Evolutionary conservation across 2,113 vertebrate species (phyloP), one percentile per base, ranked within the genome.

Genomic region (Melanotaenia duboulayi): DNA sequence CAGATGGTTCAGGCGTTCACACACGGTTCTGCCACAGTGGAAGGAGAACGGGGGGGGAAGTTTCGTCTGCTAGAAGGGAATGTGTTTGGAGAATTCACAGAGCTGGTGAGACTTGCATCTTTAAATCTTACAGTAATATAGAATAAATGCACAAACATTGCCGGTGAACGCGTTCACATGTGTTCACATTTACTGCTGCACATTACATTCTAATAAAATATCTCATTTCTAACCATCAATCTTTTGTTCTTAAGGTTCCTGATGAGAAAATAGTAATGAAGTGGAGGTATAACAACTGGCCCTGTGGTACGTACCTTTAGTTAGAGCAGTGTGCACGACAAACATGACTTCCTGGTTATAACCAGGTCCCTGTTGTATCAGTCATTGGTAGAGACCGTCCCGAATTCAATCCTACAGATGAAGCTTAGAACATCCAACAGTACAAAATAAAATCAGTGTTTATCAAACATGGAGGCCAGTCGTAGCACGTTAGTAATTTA

Each of bases 201-300:
- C n/a, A n/a, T n/a, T n/a, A n/a, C n/a, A n/a, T n/a, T n/a, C n/a
- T n/a, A n/a, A n/a, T n/a, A n/a, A n/a, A n/a, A n/a, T n/a, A n/a
- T n/a, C 28, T 4, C 32, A 35, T 35, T 5, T 35, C 32, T 35
- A 35, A 35, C 32, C 6, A 35, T 35, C 32, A 5, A 9, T 35
- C 32, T 35, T 9, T 9, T 52, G 17, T 54, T 51, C 50, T 2
- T 25, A 76, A 99, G 97, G 93, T 96, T 28, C 94, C 95, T 10
- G 96, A 99, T 84, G 94, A 98, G 88, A 95, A 96, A 46, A 97
- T 99, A 78, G 87, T 94, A 1, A 98, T 99, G 97, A 97, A 96
- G 73, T 99, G 97, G 97, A 94, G 97, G 91, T 99, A 96, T 93
- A 99, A 97, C 86, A 95, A 95, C 75, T 99, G 97, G 97, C 97